Conservation (phyloP, 1,140 invertebrate species). For the Drusus annulatus region DNA sequence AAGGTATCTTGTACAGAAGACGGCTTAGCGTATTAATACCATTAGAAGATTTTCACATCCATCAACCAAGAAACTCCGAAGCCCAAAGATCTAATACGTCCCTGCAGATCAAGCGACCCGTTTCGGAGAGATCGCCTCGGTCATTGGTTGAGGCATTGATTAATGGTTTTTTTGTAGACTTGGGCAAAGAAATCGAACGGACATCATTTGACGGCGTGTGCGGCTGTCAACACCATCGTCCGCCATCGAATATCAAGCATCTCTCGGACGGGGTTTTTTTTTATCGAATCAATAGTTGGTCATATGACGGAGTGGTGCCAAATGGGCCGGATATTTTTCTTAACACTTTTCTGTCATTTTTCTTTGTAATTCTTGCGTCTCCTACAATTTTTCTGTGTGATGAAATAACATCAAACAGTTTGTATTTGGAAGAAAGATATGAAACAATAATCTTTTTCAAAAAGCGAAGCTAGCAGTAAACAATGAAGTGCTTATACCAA, state of each 20-base stretch:
- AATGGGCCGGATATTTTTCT: neutral
- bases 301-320: conserved; percentile 9
- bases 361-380: neutral
- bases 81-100: too few relatives aligned
- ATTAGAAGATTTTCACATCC: too few relatives aligned
- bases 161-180: conserved; percentile 6
- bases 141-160: conserved; percentile 19
- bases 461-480: too few relatives aligned
- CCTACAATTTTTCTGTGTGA: neutral
- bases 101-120: too few relatives aligned
- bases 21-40: too few relatives aligned
- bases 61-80: too few relatives aligned
- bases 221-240: neutral
- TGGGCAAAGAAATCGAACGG: conserved; percentile 19
- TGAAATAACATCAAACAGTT: neutral
- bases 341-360: neutral
- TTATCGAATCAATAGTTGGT: neutral
- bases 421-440: too few relatives aligned
- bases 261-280: neutral
- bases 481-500: too few relatives aligned
- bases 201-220: neutral
- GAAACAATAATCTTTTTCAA: too few relatives aligned
- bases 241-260: neutral
- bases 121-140: neutral
- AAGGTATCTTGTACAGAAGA: too few relatives aligned